Percentiles rank a stretch among this genome's conserved stretches.
phyloP scores from a whole-genome alignment of 2,888 invertebrate genomes.

The Portevinia maculata region DNA sequence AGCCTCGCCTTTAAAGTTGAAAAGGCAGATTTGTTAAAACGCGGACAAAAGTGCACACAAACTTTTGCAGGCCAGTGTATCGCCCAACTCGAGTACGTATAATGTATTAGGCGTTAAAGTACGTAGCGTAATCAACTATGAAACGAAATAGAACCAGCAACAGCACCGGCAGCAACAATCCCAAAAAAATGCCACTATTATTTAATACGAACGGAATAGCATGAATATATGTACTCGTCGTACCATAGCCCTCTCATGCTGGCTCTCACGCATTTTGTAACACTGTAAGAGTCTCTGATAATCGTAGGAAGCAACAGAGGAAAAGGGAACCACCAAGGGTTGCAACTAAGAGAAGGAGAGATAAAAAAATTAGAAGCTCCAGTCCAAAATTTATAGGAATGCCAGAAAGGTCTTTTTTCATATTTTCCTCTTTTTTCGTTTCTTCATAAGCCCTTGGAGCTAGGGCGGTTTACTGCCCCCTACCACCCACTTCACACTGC shows the following conservation, averaged over 20 bases:
- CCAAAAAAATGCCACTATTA: conserved; percentile 17
- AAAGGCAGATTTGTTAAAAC: too few species aligned
- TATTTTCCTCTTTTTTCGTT: conserved; percentile 24
- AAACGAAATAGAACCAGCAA: neutral
- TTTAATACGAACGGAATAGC: conserved; percentile 28
- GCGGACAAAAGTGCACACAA: too few species aligned
- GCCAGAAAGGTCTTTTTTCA: conserved; percentile 35
- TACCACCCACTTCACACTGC: neutral
- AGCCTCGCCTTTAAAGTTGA: too few species aligned
- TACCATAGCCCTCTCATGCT: neutral
- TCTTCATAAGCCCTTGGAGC: conserved; percentile 42
- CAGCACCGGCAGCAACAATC: conserved; percentile 33
- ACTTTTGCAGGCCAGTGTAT: too few species aligned
- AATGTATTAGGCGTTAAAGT: neutral
- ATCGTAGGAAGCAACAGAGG: conserved; percentile 47
- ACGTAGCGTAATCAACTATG: neutral
- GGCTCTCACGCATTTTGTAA: neutral
- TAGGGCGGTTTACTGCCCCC: conserved; percentile 7
- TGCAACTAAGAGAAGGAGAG: neutral
- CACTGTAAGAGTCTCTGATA: conserved; percentile 26
- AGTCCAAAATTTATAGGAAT: conserved; percentile 44
- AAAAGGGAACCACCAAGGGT: conserved; percentile 8
- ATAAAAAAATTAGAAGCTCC: conserved; percentile 19
- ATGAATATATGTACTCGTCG: neutral
- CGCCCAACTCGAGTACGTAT: neutral